phyloP scores from a whole-genome alignment of 2,113 vertebrate genomes.

The Macaca mulatta region DNA sequence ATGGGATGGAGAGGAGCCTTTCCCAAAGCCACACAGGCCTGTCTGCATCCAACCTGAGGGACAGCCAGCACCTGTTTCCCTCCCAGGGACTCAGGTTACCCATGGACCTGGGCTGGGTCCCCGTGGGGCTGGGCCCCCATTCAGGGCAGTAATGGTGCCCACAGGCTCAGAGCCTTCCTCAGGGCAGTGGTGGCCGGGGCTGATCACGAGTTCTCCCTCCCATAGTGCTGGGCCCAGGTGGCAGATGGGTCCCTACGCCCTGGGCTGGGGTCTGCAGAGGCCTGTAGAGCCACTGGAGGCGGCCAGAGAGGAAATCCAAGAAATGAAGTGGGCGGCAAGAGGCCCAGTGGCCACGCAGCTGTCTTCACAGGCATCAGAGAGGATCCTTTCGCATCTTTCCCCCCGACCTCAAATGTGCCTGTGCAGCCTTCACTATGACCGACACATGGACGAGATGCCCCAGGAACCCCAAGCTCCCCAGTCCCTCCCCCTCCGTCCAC shows the following conservation, averaged over 20 bases:
- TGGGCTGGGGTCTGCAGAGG: not conserved
- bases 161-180: not conserved
- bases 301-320: too few relatives aligned
- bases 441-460: too few relatives aligned
- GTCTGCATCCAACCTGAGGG: not conserved
- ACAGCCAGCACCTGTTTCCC: rapidly evolving
- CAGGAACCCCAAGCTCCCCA: rapidly evolving
- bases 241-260: rapidly evolving
- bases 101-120: not conserved
- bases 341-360: too few relatives aligned
- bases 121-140: not conserved
- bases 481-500: rapidly evolving
- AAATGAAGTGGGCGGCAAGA: rapidly evolving
- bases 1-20: too few relatives aligned
- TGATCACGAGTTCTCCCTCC: not conserved
- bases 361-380: not conserved
- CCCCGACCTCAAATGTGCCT: rapidly evolving
- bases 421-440: rapidly evolving
- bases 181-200: not conserved
- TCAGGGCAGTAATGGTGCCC: not conserved
- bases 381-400: rapidly evolving
- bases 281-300: not conserved
- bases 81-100: not conserved
- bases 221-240: not conserved
- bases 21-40: not conserved